A percentile compares a stretch with the other conserved stretches of the same genome.
Evolutionary conservation across 2,888 invertebrate genomes (phyloP).

Genomic region (Drosophila helvetica): DNA sequence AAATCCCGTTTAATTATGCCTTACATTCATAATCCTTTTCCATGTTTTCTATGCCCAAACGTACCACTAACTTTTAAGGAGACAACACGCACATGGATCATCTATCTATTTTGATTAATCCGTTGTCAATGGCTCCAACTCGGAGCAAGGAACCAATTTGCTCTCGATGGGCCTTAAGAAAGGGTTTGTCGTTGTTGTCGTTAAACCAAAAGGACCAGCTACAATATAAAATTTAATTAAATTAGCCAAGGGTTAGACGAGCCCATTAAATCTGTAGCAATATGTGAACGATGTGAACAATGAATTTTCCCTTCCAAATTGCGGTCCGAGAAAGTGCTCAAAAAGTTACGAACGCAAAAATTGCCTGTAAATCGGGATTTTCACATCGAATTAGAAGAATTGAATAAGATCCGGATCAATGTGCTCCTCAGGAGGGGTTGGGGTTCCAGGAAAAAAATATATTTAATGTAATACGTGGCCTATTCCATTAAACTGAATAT

Average conservation of each 20-base stretch:
- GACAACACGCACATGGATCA: slow-evolving; percentile 12
- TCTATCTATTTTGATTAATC: slow-evolving; percentile 68
- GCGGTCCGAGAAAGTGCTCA: not conserved
- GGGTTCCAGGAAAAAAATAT: too few species aligned
- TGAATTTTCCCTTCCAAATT: not conserved
- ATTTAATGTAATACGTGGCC: not conserved
- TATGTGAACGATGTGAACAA: slow-evolving; percentile 13
- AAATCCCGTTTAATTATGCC: slow-evolving; percentile 71
- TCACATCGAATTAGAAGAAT: not conserved
- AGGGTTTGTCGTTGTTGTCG: slow-evolving; percentile 19
- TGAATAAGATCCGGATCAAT: not conserved
- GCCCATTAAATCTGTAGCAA: slow-evolving; percentile 1
- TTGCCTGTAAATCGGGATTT: not conserved
- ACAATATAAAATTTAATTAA: slow-evolving; percentile 52
- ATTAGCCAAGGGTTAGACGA: slow-evolving; percentile 33
- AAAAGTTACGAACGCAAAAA: not conserved
- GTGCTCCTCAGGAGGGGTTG: not conserved
- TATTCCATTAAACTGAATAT: not conserved
- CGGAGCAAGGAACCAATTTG: slow-evolving; percentile 59
- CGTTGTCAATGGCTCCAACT: slow-evolving; percentile 54
- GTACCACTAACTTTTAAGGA: slow-evolving; percentile 20
- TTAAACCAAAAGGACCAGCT: slow-evolving; percentile 53
- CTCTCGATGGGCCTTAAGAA: slow-evolving; percentile 44
- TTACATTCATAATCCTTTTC: slow-evolving; percentile 59
- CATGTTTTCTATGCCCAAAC: slow-evolving; percentile 49